Base-by-base conservation (phyloP, 1,140 invertebrate species). In the Holcopasites calliopsidis region DNA sequence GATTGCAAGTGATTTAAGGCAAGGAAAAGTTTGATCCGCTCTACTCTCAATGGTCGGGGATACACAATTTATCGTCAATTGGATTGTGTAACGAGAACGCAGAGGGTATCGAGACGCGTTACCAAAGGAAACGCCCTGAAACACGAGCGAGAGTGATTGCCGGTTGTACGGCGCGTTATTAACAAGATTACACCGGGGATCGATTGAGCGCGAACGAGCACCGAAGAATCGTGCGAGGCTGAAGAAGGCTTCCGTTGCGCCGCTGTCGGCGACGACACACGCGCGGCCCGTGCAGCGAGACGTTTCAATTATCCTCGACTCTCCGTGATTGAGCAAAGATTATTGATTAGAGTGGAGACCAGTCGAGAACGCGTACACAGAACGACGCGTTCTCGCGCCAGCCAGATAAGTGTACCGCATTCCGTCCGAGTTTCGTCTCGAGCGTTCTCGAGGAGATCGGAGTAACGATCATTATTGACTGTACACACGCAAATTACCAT, bases 301-400 rank as follows among this genome's bases (percentile, higher is more conserved):
- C 62, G 52, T 31, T 31, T 68, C 40, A 40, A 44, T 76, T 69
- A 72, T 81, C 64, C 62, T 82, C 80, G 69, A 77, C 82, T 77
- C 62, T 74, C 76, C 71, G 77, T 68, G 76, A 82, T 82, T 82
- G 80, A 82, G 80, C 79, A 82, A 82, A 82, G 69, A 82, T 82
- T 80, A 82, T 80, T 64, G 71, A 82, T 82, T 82, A 80, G 70
- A 13, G 72, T 60, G 18, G 75, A 50, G 38, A 81, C 64, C 79
- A 61, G 33, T 58, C 60, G 64, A 80, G 42, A 64, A 58, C 26
- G 31, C 28, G 38, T 38, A 38, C 57, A 33, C 28, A 55, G 21
- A n/a, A n/a, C n/a, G n/a, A n/a, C 28, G 35, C 26, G 16, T 21
- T 38, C 70, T 23, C 35, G 38, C 35, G 40, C 1, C 4, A 33